phyloP scores from a whole-genome alignment of 2,113 vertebrate genomes.

The Glaucomys volans region DNA sequence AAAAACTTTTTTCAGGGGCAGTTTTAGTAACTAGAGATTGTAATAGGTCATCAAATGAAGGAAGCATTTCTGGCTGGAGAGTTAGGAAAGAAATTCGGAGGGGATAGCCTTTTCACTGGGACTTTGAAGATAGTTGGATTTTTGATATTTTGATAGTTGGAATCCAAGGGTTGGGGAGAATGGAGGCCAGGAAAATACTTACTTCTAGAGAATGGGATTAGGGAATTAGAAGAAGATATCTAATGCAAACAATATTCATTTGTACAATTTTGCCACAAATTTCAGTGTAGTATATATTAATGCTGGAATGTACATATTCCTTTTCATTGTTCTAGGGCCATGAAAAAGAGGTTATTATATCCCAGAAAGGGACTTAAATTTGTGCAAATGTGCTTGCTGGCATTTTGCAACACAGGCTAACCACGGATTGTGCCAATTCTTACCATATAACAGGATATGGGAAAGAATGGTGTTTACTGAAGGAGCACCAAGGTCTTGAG shows the following conservation, averaged over 20 bases:
- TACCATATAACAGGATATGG: neutral
- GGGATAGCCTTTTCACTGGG: neutral
- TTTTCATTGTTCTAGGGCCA: neutral
- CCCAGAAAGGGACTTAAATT: neutral
- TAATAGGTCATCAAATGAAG: neutral
- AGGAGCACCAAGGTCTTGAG: neutral
- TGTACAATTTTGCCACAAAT: neutral
- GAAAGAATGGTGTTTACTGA: neutral
- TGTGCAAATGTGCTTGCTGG: neutral
- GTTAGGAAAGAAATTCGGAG: neutral
- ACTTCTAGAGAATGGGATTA: neutral
- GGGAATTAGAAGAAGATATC: neutral
- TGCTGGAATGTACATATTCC: neutral
- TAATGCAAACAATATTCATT: neutral
- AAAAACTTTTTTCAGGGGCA: neutral
- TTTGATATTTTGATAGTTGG: slow-evolving; percentile 54
- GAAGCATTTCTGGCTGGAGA: neutral
- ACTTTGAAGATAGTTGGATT: neutral
- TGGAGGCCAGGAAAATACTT: neutral
- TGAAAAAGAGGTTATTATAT: neutral
- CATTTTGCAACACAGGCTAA: neutral
- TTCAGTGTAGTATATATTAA: neutral
- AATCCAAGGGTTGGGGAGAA: neutral
- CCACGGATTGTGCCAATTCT: neutral
- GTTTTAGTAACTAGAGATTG: neutral